phyloP scores from a whole-genome alignment of 2,797 vertebrate genomes.

The Enteromius unitaeniatus region DNA sequence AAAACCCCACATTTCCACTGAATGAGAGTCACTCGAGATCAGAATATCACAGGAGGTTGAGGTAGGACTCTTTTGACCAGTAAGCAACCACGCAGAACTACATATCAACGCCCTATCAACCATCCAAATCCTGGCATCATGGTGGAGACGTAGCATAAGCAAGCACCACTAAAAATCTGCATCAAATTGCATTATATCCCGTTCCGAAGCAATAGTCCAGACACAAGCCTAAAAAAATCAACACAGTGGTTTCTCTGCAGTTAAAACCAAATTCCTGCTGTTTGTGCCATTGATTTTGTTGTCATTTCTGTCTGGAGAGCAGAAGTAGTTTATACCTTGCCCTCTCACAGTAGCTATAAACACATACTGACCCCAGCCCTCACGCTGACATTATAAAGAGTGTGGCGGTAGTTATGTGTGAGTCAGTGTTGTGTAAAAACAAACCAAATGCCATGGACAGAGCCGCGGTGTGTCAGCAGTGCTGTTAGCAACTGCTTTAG shows the following conservation, averaged over 20 bases:
- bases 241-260: conserved; percentile 46
- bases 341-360: conserved; percentile 75
- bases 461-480: conserved; percentile 66
- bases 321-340: conserved; percentile 62
- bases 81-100: background rate
- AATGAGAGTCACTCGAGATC: background rate
- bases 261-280: conserved; percentile 49
- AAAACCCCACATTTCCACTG: background rate
- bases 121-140: background rate
- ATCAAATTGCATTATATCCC: background rate
- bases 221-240: conserved; percentile 40
- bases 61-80: background rate
- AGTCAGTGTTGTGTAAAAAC: conserved; percentile 81
- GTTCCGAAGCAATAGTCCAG: background rate
- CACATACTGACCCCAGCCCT: conserved; percentile 65
- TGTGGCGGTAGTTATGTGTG: conserved; percentile 72
- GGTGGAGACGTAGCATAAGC: background rate
- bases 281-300: conserved; percentile 69
- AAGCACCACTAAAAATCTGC: background rate
- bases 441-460: conserved; percentile 81
- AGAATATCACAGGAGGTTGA: background rate
- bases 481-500: conserved; percentile 80
- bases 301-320: conserved; percentile 60
- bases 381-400: conserved; percentile 81
- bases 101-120: background rate